These are phyloP conservation scores for Pogona vitticeps DNA, from an alignment of 2,113 vertebrate species.

Conservation along the genomic window DNA sequence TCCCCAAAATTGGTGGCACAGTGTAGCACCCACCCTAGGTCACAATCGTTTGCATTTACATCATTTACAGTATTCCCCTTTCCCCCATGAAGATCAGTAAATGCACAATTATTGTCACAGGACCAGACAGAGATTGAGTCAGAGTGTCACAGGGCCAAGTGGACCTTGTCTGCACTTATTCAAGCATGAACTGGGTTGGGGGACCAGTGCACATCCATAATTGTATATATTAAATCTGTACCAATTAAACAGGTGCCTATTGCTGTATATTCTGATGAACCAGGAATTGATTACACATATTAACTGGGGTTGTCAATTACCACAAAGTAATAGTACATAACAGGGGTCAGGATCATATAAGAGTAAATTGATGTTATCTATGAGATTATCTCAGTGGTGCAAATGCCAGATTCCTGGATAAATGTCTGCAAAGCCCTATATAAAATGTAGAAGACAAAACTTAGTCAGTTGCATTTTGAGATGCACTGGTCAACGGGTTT, in stretches of 20 bases:
- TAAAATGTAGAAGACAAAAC: conserved; percentile 45
- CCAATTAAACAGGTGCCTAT: conserved; percentile 39
- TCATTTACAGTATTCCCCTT: too few species aligned
- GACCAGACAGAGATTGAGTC: too few species aligned
- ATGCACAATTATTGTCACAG: too few species aligned
- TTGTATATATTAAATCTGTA: conserved; percentile 20
- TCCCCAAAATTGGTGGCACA: too few species aligned
- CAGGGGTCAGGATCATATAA: background rate
- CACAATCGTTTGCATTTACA: too few species aligned
- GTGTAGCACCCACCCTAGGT: too few species aligned
- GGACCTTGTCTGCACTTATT: too few species aligned
- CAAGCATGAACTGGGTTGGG: too few species aligned
- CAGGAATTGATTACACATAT: conserved; percentile 37
- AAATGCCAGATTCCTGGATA: conserved; percentile 20
- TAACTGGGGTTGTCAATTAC: conserved; percentile 33
- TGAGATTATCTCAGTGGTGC: conserved; percentile 44
- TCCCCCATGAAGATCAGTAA: too few species aligned
- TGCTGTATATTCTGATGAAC: conserved; percentile 56
- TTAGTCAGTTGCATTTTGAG: conserved; percentile 7
- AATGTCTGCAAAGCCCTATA: conserved; percentile 43
- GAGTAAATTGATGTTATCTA: conserved; percentile 31
- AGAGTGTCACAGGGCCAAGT: too few species aligned
- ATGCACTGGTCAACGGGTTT: background rate
- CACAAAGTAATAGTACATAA: conserved; percentile 35
- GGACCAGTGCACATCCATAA: too few species aligned